phyloP scores from a whole-genome alignment of 2,113 vertebrate genomes.

The Tachuris rubrigastra region DNA sequence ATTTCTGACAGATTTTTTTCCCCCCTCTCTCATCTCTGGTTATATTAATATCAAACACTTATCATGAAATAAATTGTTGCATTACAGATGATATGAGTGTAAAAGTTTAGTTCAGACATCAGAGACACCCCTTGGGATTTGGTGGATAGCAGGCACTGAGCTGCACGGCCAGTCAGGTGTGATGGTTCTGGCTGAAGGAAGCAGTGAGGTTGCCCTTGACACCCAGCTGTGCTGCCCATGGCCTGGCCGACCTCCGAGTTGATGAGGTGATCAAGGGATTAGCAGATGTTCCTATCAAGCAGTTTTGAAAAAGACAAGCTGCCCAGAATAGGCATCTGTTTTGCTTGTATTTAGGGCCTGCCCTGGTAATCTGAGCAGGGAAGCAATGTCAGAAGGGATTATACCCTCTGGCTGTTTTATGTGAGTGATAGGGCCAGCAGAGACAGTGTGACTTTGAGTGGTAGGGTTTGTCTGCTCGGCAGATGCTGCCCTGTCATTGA shows the following conservation, averaged over 20 bases:
- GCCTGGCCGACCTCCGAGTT: background rate
- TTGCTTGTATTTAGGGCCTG: background rate
- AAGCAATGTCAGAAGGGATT: slow-evolving; percentile 18
- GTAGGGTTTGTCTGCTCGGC: background rate
- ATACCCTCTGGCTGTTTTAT: background rate
- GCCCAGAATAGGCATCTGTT: background rate
- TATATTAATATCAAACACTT: slow-evolving; percentile 66
- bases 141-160: background rate
- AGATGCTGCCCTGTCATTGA: background rate
- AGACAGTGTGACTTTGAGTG: background rate
- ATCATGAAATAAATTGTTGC: slow-evolving; percentile 30
- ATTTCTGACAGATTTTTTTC: slow-evolving; percentile 52
- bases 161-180: accelerated
- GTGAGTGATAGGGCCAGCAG: background rate
- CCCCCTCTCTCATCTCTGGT: slow-evolving; percentile 19
- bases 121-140: background rate
- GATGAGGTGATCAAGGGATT: background rate
- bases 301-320: background rate
- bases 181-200: background rate
- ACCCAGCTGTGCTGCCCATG: background rate
- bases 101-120: background rate
- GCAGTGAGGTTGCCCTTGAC: background rate
- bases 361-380: slow-evolving; percentile 6
- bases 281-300: background rate
- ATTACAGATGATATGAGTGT: background rate